Percentiles rank a stretch among this genome's conserved stretches.
Conservation (phyloP, 2,888 invertebrate genomes). For the Selenia dentaria region DNA sequence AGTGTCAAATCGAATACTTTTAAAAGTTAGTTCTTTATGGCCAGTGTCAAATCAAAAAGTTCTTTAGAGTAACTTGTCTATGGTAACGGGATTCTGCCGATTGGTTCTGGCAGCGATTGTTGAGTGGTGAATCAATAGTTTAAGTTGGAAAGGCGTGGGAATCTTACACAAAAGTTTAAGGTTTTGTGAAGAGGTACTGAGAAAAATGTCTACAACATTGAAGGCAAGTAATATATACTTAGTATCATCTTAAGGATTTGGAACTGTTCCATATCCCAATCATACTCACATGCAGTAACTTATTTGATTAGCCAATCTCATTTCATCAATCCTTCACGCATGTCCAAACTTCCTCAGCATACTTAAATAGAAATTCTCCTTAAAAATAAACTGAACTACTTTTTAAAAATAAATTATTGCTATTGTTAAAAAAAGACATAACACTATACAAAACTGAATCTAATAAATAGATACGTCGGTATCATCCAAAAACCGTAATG, state of each 20-base stretch:
- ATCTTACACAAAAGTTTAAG: neutral
- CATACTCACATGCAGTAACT: too few species aligned
- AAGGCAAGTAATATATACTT: too few species aligned
- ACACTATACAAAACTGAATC: neutral
- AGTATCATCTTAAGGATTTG: too few species aligned
- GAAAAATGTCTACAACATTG: too few species aligned
- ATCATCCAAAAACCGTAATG: neutral
- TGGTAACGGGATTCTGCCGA: conserved; percentile 20
- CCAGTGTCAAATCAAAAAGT: conserved; percentile 41
- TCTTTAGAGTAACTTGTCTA: conserved; percentile 26
- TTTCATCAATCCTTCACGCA: too few species aligned
- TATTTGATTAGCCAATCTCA: too few species aligned
- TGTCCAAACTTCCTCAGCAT: too few species aligned
- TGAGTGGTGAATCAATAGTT: conserved; percentile 7
- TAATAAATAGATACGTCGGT: neutral
- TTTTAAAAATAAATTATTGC: too few species aligned
- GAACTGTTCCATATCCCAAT: too few species aligned
- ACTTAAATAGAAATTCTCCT: too few species aligned
- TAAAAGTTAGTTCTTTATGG: conserved; percentile 26
- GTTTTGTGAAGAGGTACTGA: neutral
- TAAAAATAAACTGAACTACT: too few species aligned
- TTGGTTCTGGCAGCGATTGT: conserved; percentile 1
- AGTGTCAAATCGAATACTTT: conserved; percentile 41
- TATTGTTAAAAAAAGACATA: too few species aligned
- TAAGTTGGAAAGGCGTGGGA: conserved; percentile 1